Evolutionary conservation across 1,140 invertebrate genomes (phyloP).

Genomic region (Bicyclus anynana): DNA sequence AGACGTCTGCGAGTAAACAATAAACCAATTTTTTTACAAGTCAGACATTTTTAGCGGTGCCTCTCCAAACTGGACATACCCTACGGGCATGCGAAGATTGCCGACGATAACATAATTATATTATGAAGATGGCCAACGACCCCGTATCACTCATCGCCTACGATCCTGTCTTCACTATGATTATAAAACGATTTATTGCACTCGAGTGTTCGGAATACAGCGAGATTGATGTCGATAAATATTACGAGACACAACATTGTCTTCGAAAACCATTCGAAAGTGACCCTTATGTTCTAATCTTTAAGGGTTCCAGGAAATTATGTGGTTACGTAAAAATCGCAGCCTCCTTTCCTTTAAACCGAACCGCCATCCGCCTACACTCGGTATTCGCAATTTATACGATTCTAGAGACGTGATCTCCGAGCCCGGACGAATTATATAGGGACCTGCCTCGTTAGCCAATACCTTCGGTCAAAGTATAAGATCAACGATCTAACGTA

Average conservation of each 20-base stretch:
- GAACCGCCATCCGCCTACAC: conserved; percentile 23
- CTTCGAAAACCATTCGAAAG: not conserved
- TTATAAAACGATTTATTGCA: conserved; percentile 30
- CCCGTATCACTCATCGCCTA: conserved; percentile 26
- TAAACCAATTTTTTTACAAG: not conserved
- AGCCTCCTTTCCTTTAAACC: conserved; percentile 14
- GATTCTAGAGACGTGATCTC: conserved; percentile 13
- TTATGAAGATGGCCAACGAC: conserved; percentile 13
- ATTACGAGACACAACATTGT: conserved; percentile 18
- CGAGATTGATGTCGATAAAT: conserved; percentile 28
- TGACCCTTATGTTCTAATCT: not conserved
- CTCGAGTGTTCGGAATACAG: conserved; percentile 20
- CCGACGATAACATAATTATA: conserved; percentile 25
- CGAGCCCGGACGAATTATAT: too few relatives aligned
- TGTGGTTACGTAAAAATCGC: conserved; percentile 10
- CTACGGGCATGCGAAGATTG: conserved; percentile 14
- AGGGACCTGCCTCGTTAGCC: too few relatives aligned
- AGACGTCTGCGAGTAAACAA: too few relatives aligned
- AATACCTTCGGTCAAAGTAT: too few relatives aligned
- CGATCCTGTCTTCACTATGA: conserved; percentile 28
- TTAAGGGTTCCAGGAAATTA: not conserved
- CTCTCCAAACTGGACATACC: not conserved
- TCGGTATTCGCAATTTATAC: conserved; percentile 26
- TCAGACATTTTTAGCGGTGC: not conserved
- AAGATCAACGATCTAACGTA: too few relatives aligned